Percentiles rank a stretch among this genome's conserved stretches.
Conservation (phyloP, 2,888 invertebrate species). For the Arctia plantaginis region DNA sequence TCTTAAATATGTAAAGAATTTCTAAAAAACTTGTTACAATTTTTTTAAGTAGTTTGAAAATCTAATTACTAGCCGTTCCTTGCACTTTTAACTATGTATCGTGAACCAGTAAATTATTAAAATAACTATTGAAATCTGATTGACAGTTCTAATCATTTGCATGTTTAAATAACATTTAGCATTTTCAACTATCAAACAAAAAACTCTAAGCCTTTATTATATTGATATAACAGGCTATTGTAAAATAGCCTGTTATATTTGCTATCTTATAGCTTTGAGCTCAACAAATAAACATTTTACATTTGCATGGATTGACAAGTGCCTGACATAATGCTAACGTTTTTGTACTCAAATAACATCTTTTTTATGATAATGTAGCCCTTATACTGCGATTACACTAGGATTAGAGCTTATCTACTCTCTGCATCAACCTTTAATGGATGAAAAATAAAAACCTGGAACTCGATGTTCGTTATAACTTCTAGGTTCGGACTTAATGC, state of each 20-base stretch:
- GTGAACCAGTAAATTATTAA: neutral
- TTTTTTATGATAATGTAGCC: constrained; percentile 17
- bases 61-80: too few relatives aligned
- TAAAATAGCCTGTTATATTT: too few relatives aligned
- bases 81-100: too few relatives aligned
- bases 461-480: constrained; percentile 9
- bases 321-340: constrained; percentile 5
- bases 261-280: neutral
- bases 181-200: neutral
- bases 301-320: constrained; percentile 23
- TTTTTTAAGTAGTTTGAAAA: too few relatives aligned
- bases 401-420: constrained; percentile 19
- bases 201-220: neutral
- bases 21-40: too few relatives aligned
- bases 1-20: too few relatives aligned
- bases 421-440: constrained; percentile 12
- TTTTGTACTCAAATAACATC: constrained; percentile 14
- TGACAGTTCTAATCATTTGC: too few relatives aligned
- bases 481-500: constrained; percentile 42
- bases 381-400: constrained; percentile 5
- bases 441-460: constrained; percentile 16
- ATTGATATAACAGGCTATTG: neutral
- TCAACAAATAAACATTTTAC: neutral
- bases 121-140: neutral
- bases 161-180: neutral